Conservation (phyloP, 2,797 vertebrate genomes). For the Clarias platycephalus region DNA sequence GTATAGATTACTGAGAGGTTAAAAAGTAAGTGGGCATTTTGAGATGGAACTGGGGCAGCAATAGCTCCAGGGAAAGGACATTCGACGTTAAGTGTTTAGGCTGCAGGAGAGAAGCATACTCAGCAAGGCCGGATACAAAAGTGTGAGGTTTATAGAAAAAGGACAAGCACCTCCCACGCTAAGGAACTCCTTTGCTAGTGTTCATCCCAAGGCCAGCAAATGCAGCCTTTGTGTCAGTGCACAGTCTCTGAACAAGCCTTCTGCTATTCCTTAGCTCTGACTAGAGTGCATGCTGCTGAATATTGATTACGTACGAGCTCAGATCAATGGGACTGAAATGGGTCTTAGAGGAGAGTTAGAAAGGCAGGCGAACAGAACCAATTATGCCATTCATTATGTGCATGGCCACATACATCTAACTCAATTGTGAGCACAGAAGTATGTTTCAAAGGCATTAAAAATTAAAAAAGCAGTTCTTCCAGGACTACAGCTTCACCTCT, state of each 20-base stretch:
- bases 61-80: conserved; percentile 47
- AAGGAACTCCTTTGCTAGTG: conserved; percentile 6
- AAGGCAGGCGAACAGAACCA: conserved; percentile 63
- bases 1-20: conserved; percentile 50
- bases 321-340: conserved; percentile 63
- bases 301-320: conserved; percentile 72
- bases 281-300: conserved; percentile 46
- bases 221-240: conserved; percentile 35
- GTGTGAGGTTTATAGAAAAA: conserved; percentile 15
- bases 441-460: conserved; percentile 44
- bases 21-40: conserved; percentile 46
- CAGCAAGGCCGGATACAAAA: conserved; percentile 22
- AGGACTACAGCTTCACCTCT: not conserved
- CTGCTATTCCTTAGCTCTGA: conserved; percentile 58
- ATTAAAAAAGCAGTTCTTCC: conserved; percentile 44
- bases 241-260: conserved; percentile 51
- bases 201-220: conserved; percentile 41
- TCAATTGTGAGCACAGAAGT: conserved; percentile 32
- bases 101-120: conserved; percentile 21
- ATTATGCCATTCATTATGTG: conserved; percentile 62
- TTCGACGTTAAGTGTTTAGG: conserved; percentile 53
- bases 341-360: conserved; percentile 53
- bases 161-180: conserved; percentile 27
- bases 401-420: conserved; percentile 30
- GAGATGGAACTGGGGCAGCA: conserved; percentile 61